phyloP scores from a whole-genome alignment of 2,888 invertebrate genomes.

The Ophion ventricosus region DNA sequence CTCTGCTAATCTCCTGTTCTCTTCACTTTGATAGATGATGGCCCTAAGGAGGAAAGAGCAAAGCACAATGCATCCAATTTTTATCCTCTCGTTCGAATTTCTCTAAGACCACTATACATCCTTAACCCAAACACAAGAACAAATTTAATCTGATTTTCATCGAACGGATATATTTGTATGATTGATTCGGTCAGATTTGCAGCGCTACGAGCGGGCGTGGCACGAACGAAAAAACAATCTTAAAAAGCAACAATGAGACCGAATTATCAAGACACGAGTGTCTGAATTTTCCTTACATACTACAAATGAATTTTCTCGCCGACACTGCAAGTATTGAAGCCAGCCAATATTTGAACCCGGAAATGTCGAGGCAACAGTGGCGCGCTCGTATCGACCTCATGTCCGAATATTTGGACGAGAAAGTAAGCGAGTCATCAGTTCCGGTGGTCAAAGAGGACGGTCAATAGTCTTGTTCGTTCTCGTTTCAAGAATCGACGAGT shows the following conservation, averaged over 20 bases:
- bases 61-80: not conserved
- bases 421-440: conserved; percentile 82
- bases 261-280: no score
- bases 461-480: not conserved
- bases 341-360: conserved; percentile 52
- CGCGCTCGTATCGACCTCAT: conserved; percentile 86
- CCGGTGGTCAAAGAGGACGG: not conserved
- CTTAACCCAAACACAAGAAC: not conserved
- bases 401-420: conserved; percentile 87
- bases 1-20: no score
- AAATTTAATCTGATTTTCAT: no score
- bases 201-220: no score
- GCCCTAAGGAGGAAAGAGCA: no score
- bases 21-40: no score
- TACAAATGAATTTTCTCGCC: not conserved
- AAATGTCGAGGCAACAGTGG: conserved; percentile 82
- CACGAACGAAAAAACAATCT: no score
- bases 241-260: no score
- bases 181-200: no score
- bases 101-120: not conserved
- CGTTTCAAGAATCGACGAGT: conserved; percentile 17
- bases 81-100: not conserved
- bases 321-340: not conserved
- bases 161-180: no score
- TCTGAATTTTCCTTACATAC: no score